Evolutionary conservation across 2,797 vertebrate genomes (phyloP), one percentile per base, ranked within the genome.

Genomic region (Loriculus beryllinus): DNA sequence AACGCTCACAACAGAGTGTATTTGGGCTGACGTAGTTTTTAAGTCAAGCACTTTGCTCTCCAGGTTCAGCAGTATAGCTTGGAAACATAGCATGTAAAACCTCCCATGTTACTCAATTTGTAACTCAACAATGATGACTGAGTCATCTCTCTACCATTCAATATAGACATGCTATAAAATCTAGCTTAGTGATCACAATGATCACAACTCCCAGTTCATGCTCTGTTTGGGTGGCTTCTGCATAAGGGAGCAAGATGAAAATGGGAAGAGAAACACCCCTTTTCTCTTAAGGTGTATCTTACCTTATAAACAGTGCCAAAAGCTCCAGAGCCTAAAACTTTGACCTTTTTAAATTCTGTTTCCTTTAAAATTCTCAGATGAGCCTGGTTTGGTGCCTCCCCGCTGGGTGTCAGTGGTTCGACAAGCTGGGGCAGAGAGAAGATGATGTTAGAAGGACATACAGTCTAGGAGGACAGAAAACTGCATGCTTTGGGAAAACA

Each of bases 231-330:
- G 48, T 10, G 11, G 29, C 47, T 94, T 77, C 78, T 37, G 37
- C 26, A 43, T 10, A 28, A 70, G 16, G n/a, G 7, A 70, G 12
- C 4, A 37, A 69, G 67, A 70, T 8, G 8, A 63, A 81, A 77
- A 68, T 8, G 28, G 11, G 29, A 81, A 65, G 7, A 78, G 35
- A 88, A 89, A 81, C 25, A 51, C 10, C 14, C 10, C 33, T 35
- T 0, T 56, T 33, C n/a, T 56, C 54, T 56, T 23, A 33, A 56
- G 0, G 29, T 26, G 16, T 17, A 69, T 43, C 88, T 97, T 98
- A 99, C 99, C 99, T 99, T 99, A 96, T 99, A 99, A 91, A 99
- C 99, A 4, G 99, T 99, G 83, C 99, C 99, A 69, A 99, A 99
- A 25, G 99, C 99, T 54, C 99, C 99, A 3, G 99, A 99, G 64